These are phyloP conservation scores for Iselma pallidipennis DNA, from an alignment of 2,888 invertebrate genomes.

Conservation along the genomic window DNA sequence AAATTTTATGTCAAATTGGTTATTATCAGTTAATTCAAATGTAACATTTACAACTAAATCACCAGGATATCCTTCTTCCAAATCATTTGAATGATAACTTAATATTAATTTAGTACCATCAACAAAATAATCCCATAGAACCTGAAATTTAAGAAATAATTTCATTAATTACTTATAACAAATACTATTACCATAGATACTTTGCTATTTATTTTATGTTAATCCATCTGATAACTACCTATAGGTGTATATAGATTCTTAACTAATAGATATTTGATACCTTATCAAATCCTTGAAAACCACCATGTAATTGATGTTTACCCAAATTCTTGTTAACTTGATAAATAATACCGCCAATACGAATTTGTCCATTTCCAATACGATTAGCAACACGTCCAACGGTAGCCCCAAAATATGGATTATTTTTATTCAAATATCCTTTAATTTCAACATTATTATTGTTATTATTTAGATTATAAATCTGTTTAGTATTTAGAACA, in stretches of 20 bases:
- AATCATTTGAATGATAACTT: slow-evolving; percentile 75
- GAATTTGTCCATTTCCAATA: slow-evolving; percentile 72
- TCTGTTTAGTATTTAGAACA: too few relatives aligned
- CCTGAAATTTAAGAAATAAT: slow-evolving; percentile 47
- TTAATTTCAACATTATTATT: slow-evolving; percentile 6
- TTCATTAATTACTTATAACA: not conserved
- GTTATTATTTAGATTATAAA: not conserved
- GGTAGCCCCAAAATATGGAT: slow-evolving; percentile 86
- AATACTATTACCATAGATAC: too few relatives aligned
- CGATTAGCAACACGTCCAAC: slow-evolving; percentile 87
- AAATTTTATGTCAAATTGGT: slow-evolving; percentile 76
- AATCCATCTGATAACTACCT: too few relatives aligned
- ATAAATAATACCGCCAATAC: slow-evolving; percentile 68
- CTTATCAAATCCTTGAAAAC: slow-evolving; percentile 81
- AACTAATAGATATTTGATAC: slow-evolving; percentile 43
- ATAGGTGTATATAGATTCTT: too few relatives aligned
- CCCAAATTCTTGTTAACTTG: slow-evolving; percentile 73
- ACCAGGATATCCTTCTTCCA: slow-evolving; percentile 90
- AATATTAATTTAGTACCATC: slow-evolving; percentile 68
- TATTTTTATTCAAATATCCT: slow-evolving; percentile 70
- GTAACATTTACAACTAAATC: slow-evolving; percentile 70
- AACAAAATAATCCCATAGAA: slow-evolving; percentile 70
- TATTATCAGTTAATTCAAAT: slow-evolving; percentile 73
- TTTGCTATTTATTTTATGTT: too few relatives aligned
- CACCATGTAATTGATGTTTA: slow-evolving; percentile 80